phyloP scores from a whole-genome alignment of 2,888 invertebrate genomes.

The Cetonia aurata region DNA sequence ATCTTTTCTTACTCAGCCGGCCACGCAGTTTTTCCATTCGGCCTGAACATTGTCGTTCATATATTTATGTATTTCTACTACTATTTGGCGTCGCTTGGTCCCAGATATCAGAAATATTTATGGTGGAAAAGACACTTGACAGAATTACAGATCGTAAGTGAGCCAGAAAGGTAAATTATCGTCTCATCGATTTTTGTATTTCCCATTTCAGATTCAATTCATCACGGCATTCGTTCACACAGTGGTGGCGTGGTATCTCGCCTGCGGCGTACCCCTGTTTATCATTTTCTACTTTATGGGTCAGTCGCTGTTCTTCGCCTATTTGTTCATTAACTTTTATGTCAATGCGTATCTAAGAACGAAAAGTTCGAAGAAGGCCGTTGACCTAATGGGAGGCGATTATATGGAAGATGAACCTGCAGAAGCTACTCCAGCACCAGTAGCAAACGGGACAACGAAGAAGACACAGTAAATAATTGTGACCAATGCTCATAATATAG shows the following conservation, averaged over 20 bases:
- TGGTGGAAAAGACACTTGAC: conserved; percentile 97
- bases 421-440: neutral
- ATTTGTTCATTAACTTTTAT: conserved; percentile 84
- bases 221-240: conserved; percentile 81
- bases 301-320: conserved; percentile 79
- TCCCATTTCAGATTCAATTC: conserved; percentile 76
- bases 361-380: neutral
- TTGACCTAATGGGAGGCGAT: neutral
- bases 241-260: conserved; percentile 72
- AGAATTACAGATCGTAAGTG: conserved; percentile 86
- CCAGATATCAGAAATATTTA: conserved; percentile 86
- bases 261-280: conserved; percentile 79
- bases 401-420: neutral
- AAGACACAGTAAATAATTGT: neutral
- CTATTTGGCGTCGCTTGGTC: conserved; percentile 89
- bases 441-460: neutral
- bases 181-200: conserved; percentile 28
- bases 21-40: conserved; percentile 86
- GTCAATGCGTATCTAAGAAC: conserved; percentile 72
- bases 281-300: conserved; percentile 75
- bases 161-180: neutral
- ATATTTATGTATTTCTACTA: conserved; percentile 96
- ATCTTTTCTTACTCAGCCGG: conserved; percentile 67
- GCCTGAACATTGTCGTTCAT: conserved; percentile 94
- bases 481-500: too few relatives aligned